phyloP scores from a whole-genome alignment of 1,140 invertebrate species.

The Hylaeus anthracinus region DNA sequence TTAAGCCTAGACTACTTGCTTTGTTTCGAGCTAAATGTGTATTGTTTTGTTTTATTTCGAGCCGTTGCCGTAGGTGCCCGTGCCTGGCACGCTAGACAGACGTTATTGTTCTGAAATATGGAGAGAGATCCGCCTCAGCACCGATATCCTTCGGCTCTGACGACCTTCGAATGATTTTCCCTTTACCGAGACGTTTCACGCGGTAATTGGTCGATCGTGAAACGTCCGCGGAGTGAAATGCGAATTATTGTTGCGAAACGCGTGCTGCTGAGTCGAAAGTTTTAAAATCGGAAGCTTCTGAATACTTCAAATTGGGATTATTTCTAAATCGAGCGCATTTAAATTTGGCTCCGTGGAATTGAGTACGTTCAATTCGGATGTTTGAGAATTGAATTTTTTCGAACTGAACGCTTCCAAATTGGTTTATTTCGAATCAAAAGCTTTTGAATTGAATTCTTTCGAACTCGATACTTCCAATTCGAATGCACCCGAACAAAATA shows the following conservation, averaged over 20 bases:
- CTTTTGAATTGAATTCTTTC: neutral
- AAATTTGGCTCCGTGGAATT: too few species aligned
- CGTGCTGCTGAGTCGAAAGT: too few species aligned
- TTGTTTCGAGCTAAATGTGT: constrained; percentile 61
- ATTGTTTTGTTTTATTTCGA: constrained; percentile 75
- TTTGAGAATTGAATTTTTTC: neutral
- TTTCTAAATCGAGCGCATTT: too few species aligned
- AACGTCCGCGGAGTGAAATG: neutral
- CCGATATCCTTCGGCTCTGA: neutral
- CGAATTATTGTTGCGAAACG: too few species aligned
- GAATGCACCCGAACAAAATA: neutral
- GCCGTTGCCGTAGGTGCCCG: constrained; percentile 55
- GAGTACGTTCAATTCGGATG: too few species aligned
- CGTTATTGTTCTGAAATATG: constrained; percentile 68
- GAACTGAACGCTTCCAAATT: neutral
- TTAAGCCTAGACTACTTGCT: constrained; percentile 53
- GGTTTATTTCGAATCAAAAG: too few species aligned
- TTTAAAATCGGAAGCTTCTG: too few species aligned
- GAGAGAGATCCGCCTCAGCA: constrained; percentile 23
- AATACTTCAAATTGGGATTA: too few species aligned
- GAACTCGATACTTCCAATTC: neutral
- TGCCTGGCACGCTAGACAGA: constrained; percentile 61
- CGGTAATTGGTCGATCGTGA: neutral
- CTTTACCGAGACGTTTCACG: neutral
- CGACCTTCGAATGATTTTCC: neutral